Evolutionary conservation across 2,797 vertebrate genomes (phyloP).

Genomic region (Tragelaphus oryx): DNA sequence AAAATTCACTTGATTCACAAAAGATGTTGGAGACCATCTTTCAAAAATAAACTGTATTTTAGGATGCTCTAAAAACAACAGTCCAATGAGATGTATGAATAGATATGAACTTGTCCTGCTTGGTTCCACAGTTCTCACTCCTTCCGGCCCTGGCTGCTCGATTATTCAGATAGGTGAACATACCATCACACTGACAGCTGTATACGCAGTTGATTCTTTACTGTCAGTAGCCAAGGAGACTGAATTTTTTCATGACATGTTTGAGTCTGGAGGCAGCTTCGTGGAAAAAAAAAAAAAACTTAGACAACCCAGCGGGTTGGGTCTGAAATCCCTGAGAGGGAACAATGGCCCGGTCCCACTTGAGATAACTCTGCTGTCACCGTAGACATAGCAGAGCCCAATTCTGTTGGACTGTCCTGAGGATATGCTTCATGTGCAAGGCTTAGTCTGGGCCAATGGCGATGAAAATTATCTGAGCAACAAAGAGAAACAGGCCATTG

Average conservation of each 20-base stretch:
- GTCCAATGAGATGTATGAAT: background rate
- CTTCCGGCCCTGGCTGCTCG: background rate
- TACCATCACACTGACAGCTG: conserved; percentile 4
- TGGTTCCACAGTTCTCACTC: background rate
- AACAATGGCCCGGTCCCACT: conserved; percentile 32
- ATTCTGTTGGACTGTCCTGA: conserved; percentile 13
- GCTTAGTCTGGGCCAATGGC: conserved; percentile 16
- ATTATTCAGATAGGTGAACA: background rate
- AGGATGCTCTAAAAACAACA: background rate
- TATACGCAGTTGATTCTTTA: background rate
- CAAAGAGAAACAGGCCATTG: conserved; percentile 14
- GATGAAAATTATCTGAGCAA: conserved; percentile 61
- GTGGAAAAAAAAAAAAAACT: background rate
- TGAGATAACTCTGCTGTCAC: background rate
- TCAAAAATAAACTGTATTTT: conserved; percentile 12
- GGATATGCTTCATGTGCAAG: conserved; percentile 43
- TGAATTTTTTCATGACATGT: background rate
- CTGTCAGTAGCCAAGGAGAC: conserved; percentile 17
- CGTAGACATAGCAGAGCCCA: conserved; percentile 52
- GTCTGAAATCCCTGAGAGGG: background rate
- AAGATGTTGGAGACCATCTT: conserved; percentile 28
- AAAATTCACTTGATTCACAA: conserved; percentile 39
- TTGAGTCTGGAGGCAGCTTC: background rate
- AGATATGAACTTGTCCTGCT: background rate
- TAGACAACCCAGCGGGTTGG: background rate